phyloP scores from a whole-genome alignment of 2,888 invertebrate genomes.

The Mesochorus sp. region DNA sequence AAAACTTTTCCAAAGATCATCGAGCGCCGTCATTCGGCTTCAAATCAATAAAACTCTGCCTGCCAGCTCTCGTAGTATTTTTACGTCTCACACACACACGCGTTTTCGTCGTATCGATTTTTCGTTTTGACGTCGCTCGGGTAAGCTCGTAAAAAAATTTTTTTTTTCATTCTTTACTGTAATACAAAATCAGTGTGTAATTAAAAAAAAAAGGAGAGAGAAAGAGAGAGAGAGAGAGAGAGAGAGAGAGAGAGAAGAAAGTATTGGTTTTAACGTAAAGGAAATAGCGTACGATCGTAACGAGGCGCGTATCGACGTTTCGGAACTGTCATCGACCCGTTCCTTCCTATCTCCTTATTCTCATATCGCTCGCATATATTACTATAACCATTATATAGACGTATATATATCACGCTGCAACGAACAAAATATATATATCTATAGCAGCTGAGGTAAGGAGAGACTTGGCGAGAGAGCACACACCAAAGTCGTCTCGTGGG shows the following conservation, averaged over 20 bases:
- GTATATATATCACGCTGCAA: not conserved
- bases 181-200: not conserved
- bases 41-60: too few relatives aligned
- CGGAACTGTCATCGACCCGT: conserved; percentile 19
- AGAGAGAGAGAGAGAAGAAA: too few relatives aligned
- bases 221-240: too few relatives aligned
- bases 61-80: too few relatives aligned
- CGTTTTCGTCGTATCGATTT: conserved; percentile 47
- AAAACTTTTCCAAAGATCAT: too few relatives aligned
- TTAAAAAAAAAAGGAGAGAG: not conserved
- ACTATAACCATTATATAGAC: not conserved
- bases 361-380: not conserved
- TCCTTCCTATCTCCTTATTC: not conserved
- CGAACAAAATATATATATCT: too few relatives aligned
- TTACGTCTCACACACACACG: not conserved
- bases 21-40: too few relatives aligned
- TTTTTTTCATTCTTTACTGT: too few relatives aligned
- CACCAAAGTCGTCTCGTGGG: conserved; percentile 34
- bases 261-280: too few relatives aligned
- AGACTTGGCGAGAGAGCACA: conserved; percentile 26
- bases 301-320: not conserved
- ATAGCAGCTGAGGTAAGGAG: too few relatives aligned
- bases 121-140: conserved; percentile 37
- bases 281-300: not conserved
- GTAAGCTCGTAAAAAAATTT: conserved; percentile 50